Base-by-base conservation (phyloP, 2,113 vertebrate species). In the Sinocyclocheilus rhinocerous region DNA sequence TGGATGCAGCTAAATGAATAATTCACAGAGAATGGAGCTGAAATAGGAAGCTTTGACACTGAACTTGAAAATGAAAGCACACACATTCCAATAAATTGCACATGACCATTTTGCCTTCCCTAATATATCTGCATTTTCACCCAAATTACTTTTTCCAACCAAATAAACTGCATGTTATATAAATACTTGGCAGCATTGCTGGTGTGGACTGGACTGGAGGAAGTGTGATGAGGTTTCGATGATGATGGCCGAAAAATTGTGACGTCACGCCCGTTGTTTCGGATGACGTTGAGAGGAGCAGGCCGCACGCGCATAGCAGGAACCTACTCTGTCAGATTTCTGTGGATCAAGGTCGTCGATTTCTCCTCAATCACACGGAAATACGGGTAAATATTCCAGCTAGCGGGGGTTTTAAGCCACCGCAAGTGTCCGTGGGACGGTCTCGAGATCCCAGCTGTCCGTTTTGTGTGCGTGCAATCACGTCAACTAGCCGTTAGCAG, bases 261-360 rank as follows among this genome's bases (percentile, higher is more conserved):
- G 93, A 95, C 95, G 94, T 94, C 94, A 94, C 89, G 85, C 48
- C 91, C 90, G 92, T 94, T 93, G 93, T 94, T 94, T 91, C 91
- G 84, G 89, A 92, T 93, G 91, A 93, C 91, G 91, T 89, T 84
- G 90, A 86, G 89, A 88, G 45, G 55, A 90, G 90, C 90, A 95
- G 95, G 93, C 94, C 94, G 93, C 90, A 90, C 55, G 81, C 89
- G 86, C 88, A 90, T 84, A 78, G 84, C 87, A 82, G 90, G 88
- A 83, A 85, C 33, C 42, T 63, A 90, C 65, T 89, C 91, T 88
- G 87, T 89, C 26, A 72, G 77, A 87, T 91, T 92, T 92, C 87
- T 90, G 88, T 86, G 90, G 85, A 91, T 87, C 89, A 84, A 91
- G 91, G 88, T 92, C 91, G 89, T 89, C 91, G 91, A 90, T 90